Base-by-base conservation (phyloP, 30 jellyfish, hydroid and myxozoan genomes). In the Nemopilema nomurai region DNA sequence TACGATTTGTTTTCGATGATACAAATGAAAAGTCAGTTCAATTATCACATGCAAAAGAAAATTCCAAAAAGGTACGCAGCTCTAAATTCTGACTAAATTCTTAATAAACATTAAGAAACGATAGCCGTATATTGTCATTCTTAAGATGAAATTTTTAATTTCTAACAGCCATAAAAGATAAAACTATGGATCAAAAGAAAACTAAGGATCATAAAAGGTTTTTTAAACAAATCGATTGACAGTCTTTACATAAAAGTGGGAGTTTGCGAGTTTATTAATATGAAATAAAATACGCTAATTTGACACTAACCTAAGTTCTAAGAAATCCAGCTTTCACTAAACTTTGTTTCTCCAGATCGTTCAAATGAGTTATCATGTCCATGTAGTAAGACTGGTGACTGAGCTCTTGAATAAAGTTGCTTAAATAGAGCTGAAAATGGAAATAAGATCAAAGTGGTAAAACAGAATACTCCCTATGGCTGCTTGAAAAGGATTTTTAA, bases 381-480 rank as follows among this genome's bases (percentile, higher is more conserved):
- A 79, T 31, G 63, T 89, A 94, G 68, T 67, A 94, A 9, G 96
- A 75, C 84, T 89, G 97, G 67, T 89, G 87, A 62, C 96, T 69
- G 49, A 94, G 94, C 68, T 90, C 96, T 79, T 76, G 91, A 29
- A 94, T 77, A 83, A 89, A 94, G 57, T 86, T 80, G 65, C 71
- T 71, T 49, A 94, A 73, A 29, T 67, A 77, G 24, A 64, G 74
- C 99, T 94, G 87, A 50, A n/a, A n/a, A n/a, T n/a, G n/a, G n/a
- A n/a, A n/a, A n/a, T n/a, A n/a, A n/a, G n/a, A n/a, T n/a, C n/a
- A n/a, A n/a, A n/a, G n/a, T n/a, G n/a, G n/a, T n/a, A n/a, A n/a
- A n/a, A n/a, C n/a, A n/a, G n/a, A n/a, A n/a, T n/a, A n/a, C n/a
- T n/a, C n/a, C n/a, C n/a, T n/a, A n/a, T n/a, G n/a, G n/a, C n/a